Base-by-base conservation (phyloP, 1,140 invertebrate species). In the Panagrolaimus sp. region DNA sequence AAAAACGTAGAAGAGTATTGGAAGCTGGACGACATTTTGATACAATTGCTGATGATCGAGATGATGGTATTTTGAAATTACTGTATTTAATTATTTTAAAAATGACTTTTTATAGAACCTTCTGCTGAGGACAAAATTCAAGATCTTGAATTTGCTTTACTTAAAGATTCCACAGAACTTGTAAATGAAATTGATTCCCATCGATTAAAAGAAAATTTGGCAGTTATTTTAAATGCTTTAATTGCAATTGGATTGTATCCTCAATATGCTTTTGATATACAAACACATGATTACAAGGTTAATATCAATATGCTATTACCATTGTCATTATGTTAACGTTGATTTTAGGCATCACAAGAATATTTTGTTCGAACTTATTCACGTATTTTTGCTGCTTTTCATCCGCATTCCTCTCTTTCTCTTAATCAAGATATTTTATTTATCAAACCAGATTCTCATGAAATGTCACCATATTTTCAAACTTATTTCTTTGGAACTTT, bases 241-340 rank as follows among this genome's bases (percentile, higher is more conserved):
- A 26, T 76, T 43, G 73, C 69, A 2, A 48, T 70, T 44, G 75
- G 75, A 17, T 38, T 76, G 6, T 76, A 76, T 67, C 75, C 75
- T 38, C 75, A 76, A 68, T 76, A 52, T 70, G 75, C 73, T 10
- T 55, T 76, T 65, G 46, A 76, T 26, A 28, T 58, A 14, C 52
- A 76, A 43, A 74, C 68, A 45, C 46, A 55, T 45, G 26, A 46
- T 6, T 62, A 65, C 24, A 48, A 12, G 6, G 17, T 9, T 12
- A 17, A 15, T 43, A 17, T n/a, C n/a, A 45, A 46, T 21, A 9
- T 65, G 8, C 17, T 10, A 15, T 24, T 65, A n/a, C 4, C 9
- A 6, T 14, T 68, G 3, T 8, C n/a, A n/a, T 43, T 10, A 15
- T 68, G 14, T 45, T 62, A 14, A 44, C 1, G 12, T 17, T 68